A percentile compares a stretch with the other conserved stretches of the same genome.
Conservation (phyloP, 2,113 vertebrate genomes). For the Pao palembangensis region DNA sequence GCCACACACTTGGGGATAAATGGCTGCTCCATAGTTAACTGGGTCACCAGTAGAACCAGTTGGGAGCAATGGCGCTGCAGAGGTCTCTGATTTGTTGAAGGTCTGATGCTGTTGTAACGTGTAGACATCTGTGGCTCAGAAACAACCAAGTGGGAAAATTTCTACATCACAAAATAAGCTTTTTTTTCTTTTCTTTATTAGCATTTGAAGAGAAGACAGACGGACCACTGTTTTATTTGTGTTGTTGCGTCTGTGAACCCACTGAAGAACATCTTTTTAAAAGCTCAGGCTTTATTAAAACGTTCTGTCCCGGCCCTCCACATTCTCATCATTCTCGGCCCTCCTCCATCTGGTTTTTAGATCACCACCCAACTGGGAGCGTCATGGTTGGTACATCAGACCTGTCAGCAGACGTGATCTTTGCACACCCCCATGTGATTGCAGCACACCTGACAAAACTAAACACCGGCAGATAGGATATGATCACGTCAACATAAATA, state of each 20-base stretch:
- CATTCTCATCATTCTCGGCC: conserved; percentile 43
- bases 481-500: conserved; percentile 54
- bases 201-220: neutral
- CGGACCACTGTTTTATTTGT: neutral
- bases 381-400: conserved; percentile 54
- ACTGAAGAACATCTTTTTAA: neutral
- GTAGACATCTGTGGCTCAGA: conserved; percentile 47
- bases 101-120: conserved; percentile 41
- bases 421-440: conserved; percentile 28
- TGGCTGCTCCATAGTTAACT: neutral
- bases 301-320: conserved; percentile 22
- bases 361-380: conserved; percentile 52
- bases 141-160: conserved; percentile 12
- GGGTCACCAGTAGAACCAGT: neutral
- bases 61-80: neutral
- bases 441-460: conserved; percentile 53
- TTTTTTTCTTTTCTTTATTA: neutral
- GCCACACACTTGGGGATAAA: conserved; percentile 21
- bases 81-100: conserved; percentile 35
- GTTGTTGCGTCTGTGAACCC: neutral
- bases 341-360: conserved; percentile 64
- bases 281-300: conserved; percentile 6
- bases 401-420: conserved; percentile 42
- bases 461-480: conserved; percentile 36
- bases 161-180: neutral